phyloP scores from a whole-genome alignment of 2,797 vertebrate genomes.

The Cryptoblepharus egeriae region DNA sequence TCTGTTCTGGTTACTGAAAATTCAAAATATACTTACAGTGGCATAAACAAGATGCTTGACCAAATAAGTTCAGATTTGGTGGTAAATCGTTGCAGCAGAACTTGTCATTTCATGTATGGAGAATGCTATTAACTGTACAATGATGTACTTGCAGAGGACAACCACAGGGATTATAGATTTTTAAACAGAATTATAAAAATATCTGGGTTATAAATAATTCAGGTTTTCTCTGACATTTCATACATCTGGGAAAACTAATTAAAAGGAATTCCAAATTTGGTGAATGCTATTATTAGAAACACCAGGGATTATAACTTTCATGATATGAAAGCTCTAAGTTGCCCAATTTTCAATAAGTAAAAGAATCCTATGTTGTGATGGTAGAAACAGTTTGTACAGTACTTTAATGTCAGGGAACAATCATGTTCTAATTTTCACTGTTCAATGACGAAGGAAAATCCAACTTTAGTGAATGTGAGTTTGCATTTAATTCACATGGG shows the following conservation, averaged over 20 bases:
- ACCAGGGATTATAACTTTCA: neutral
- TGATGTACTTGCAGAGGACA: neutral
- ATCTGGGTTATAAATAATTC: neutral
- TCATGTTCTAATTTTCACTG: neutral
- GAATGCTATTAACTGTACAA: neutral
- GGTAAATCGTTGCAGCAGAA: neutral
- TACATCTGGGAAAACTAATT: neutral
- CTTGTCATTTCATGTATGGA: neutral
- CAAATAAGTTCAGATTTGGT: neutral
- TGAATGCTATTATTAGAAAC: neutral
- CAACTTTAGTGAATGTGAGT: too few relatives aligned
- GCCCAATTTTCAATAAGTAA: neutral
- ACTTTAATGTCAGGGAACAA: neutral
- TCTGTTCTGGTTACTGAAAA: neutral
- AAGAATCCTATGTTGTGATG: neutral
- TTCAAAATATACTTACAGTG: neutral
- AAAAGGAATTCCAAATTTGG: neutral
- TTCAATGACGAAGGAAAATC: neutral
- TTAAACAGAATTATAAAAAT: neutral
- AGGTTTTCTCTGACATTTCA: neutral
- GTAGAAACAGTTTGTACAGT: neutral
- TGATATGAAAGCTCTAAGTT: neutral
- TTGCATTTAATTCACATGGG: neutral
- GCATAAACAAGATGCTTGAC: neutral
- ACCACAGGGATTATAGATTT: neutral